Base-by-base conservation (phyloP, 2,113 vertebrate species). In the Corythoichthys intestinalis region DNA sequence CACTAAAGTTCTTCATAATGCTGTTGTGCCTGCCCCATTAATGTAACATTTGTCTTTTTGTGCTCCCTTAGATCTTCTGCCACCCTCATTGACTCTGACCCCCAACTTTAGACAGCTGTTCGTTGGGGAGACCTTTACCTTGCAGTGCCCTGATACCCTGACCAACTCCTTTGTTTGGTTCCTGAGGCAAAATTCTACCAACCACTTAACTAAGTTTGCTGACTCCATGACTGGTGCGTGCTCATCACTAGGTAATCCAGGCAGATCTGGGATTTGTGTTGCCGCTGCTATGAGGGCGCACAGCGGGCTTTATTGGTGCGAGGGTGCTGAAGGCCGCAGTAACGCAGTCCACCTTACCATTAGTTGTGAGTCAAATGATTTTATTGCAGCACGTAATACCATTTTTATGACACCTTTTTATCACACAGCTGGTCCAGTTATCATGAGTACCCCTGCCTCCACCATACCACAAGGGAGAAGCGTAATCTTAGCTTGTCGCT, bases 281-380 rank as follows among this genome's bases (percentile, higher is more conserved):
- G 81, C 89, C 50, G 65, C 11, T 2, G 75, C 76, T 35, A 63
- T 34, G 17, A 53, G n/a, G 0, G 53, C 17, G 8, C 84, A 61
- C 71, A 70, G 76, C 50, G 90, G 85, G 14, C 53, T 90, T 62
- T 89, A 89, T 85, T 92, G 91, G 90, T 91, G 90, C 69, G 82
- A 85, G 57, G 59, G 56, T 12, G 12, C 68, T 0, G 44, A 66
- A 66, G 71, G 76, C 35, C 85, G 83, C 70, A 90, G 80, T 67
- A 87, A 56, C 5, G 28, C 79, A 13, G 65, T 91, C 75, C 70
- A 57, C 62, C 78, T 92, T 75, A 81, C 80, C 63, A 86, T 87
- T 57, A 90, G 71, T 79, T 68, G 91, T 91, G 84, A 90, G 88
- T 83, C 64, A 56, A 54, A 37, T 9, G 48, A 52, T 17, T 14